Base-by-base conservation (phyloP, 30 jellyfish, hydroid and myxozoan species). In the Cassiopea xamachana region DNA sequence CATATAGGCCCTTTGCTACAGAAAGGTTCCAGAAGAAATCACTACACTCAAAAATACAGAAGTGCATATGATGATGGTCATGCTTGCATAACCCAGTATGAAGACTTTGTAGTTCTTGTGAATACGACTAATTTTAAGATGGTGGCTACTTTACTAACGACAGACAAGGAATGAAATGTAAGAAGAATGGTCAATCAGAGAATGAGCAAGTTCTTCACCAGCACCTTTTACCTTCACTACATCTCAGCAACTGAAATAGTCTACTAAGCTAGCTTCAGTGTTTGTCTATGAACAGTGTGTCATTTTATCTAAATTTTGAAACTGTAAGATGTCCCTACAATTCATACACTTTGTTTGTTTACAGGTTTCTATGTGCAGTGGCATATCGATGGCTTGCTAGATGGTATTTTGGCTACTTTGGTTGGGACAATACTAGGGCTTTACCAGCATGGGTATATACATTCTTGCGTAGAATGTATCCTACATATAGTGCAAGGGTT, bases 361-460 rank as follows among this genome's bases (percentile, higher is more conserved):
- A 43, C 46, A 61, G 89, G 89, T 81, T 51, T 75, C 59, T 81
- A 47, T 43, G 89, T 46, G 81, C 89, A 1, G 81, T 81, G 18
- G 88, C 60, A n/a, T 79, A 79, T 77, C 15, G 88, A 60, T 79
- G 88, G 88, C 39, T 79, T 2, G 70, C 70, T 7, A 55, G 88
- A 51, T 79, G 70, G 64, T 48, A 47, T 71, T 79, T 46, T 79
- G 89, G 89, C 79, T 80, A 80, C 51, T 62, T 80, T 1, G 89
- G 89, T 8, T 80, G 89, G 89, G 89, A 80, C 74, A 80, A 60
- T 80, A 80, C 79, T 1, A 80, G 89, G 51, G 68, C 89, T 9
- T 46, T 80, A 7, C 79, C 80, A 58, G 89, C 89, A 80, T 80
- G 89, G 17, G 70, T 80, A 27, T 80, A 80, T 13, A 46, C 39